Conservation (phyloP, 2,113 vertebrate species). For the Lycaon pictus region DNA sequence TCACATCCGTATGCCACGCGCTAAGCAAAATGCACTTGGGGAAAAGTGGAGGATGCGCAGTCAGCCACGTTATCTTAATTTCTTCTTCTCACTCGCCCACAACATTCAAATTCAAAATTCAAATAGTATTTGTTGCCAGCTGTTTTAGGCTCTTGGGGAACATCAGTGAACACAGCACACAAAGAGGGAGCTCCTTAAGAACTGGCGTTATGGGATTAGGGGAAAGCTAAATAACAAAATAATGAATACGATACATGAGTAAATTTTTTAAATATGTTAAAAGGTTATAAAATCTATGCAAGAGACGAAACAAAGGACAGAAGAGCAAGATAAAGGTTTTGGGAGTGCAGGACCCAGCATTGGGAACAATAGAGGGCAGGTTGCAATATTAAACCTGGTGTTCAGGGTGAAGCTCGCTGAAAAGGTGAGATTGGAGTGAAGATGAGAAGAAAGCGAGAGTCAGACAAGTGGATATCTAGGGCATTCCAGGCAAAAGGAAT, state of each 20-base stretch:
- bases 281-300: not conserved
- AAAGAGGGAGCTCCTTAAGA: not conserved
- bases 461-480: not conserved
- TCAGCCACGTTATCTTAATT: slow-evolving; percentile 37
- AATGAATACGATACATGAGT: not conserved
- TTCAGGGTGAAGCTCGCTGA: not conserved
- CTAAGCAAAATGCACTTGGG: not conserved
- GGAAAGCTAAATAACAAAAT: slow-evolving; percentile 43
- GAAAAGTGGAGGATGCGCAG: not conserved
- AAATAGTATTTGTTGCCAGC: slow-evolving; percentile 51
- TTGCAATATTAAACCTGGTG: not conserved
- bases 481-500: not conserved
- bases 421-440: slow-evolving; percentile 50
- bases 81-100: slow-evolving; percentile 49
- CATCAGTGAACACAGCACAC: slow-evolving; percentile 21
- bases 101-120: slow-evolving; percentile 47
- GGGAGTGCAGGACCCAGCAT: not conserved
- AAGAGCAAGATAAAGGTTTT: slow-evolving; percentile 37
- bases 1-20: not conserved
- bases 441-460: not conserved
- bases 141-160: not conserved
- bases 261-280: not conserved
- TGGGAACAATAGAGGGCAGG: not conserved
- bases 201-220: not conserved
- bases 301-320: not conserved